Evolutionary conservation across 2,888 invertebrate species (phyloP), one percentile per base, ranked within the genome.

Genomic region (Agrotis clavis): DNA sequence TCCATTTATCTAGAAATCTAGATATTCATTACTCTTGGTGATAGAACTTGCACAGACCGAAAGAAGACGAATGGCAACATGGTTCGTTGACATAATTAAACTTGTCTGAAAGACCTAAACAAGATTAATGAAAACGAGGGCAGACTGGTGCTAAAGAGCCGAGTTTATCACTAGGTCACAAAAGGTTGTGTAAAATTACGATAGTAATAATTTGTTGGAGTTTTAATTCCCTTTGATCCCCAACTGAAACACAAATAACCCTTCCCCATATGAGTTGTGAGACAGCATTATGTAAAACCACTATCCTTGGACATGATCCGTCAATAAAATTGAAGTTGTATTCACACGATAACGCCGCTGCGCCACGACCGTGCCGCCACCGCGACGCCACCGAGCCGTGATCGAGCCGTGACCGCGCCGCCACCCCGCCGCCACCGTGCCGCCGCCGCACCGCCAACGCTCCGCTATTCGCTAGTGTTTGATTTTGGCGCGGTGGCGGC

Each of bases 241-340:
- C 14, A 72, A 72, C 48, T 72, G 14, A 50, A 45, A 72, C 4
- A 56, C 71, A 72, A 73, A 72, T 50, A 64, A 64, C 64, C 54
- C 14, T 72, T 50, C 3, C 5, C 19, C 19, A 1, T 50, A 51
- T 21, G 18, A 18, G 56, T 30, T 25, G 21, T 47, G 18, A 41
- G 21, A 41, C 35, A 21, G 35, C 14, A 48, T 67, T 67, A 68
- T 56, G 41, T 16, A 56, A 69, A 68, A 47, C 68, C 53, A 68
- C 35, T n/a, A 16, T n/a, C 51, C 14, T 70, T 54, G 19, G 14
- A 14, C 30, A 35, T 25, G 16, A 54, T 21, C 18, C 13, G 14
- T 4, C 13, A 41, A 4, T 25, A 25, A 25, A 25, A 25, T 65
- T 25, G 30, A 30, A 68, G 5, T 53, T 45, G 5, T 35, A 4